phyloP scores from a whole-genome alignment of 92 coral and sea anemone species.

The Isaurus tuberculatus region DNA sequence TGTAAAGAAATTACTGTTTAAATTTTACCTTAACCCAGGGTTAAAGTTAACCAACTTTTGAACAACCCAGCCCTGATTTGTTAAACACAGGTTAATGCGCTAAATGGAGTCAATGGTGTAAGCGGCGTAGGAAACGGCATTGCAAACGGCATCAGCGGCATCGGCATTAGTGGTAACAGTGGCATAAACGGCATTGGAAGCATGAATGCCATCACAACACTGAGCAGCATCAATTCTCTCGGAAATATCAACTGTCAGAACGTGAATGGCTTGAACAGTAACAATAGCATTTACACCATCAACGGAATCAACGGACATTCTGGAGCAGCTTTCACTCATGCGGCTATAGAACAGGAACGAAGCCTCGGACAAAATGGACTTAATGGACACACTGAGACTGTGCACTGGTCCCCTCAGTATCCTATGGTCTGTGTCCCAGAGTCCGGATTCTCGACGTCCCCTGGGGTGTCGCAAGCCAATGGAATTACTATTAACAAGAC shows the following conservation, averaged over 20 bases:
- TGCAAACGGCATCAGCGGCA: constrained; percentile 90
- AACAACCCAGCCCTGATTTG: not conserved
- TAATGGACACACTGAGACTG: constrained; percentile 80
- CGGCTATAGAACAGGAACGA: constrained; percentile 77
- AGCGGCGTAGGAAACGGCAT: constrained; percentile 85
- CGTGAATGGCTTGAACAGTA: constrained; percentile 77
- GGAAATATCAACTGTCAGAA: constrained; percentile 84
- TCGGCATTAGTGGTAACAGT: constrained; percentile 87
- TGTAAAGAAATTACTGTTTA: too few relatives aligned
- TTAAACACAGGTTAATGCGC: constrained; percentile 81
- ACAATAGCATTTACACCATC: constrained; percentile 85
- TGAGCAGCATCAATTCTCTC: constrained; percentile 81
- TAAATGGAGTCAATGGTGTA: constrained; percentile 86
- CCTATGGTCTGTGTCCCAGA: constrained; percentile 97
- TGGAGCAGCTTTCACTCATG: constrained; percentile 73
- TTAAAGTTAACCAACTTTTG: too few relatives aligned
- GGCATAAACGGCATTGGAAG: constrained; percentile 81
- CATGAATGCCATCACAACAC: constrained; percentile 78
- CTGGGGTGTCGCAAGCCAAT: constrained; percentile 78
- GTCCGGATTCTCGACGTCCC: constrained; percentile 75
- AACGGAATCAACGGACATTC: constrained; percentile 88
- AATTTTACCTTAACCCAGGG: too few relatives aligned
- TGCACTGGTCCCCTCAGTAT: constrained; percentile 95
- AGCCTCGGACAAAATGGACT: constrained; percentile 67
- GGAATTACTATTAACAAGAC: constrained; percentile 68